phyloP scores from a whole-genome alignment of 1,140 invertebrate species.

The Zaprionus africanus region DNA sequence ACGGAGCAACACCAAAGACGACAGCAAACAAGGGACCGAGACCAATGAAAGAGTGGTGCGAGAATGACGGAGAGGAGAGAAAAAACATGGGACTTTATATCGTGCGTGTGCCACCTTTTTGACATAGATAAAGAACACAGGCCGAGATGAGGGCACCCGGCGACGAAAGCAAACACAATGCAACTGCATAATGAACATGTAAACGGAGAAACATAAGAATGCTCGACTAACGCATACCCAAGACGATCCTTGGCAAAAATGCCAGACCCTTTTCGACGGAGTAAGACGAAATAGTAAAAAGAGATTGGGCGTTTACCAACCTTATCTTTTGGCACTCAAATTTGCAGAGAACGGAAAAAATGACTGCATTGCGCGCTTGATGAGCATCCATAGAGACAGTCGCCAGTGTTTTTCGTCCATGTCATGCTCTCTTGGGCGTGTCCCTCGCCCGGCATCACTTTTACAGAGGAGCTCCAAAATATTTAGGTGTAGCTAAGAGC shows the following conservation, averaged over 20 bases:
- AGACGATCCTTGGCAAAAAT: neutral
- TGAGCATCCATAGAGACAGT: slow-evolving; percentile 37
- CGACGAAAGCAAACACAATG: slow-evolving; percentile 34
- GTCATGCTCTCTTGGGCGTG: slow-evolving; percentile 21
- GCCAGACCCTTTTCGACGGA: neutral
- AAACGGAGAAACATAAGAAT: neutral
- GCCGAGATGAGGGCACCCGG: slow-evolving; percentile 33
- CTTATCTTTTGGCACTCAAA: slow-evolving; percentile 42
- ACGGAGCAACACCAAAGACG: slow-evolving; percentile 42
- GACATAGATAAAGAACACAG: slow-evolving; percentile 63
- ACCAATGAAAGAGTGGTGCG: neutral
- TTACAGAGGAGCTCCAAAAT: neutral
- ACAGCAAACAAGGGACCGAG: slow-evolving; percentile 18
- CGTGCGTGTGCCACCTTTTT: slow-evolving; percentile 56
- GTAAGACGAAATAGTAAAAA: slow-evolving; percentile 14
- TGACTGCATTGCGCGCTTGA: slow-evolving; percentile 33
- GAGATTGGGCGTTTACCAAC: slow-evolving; percentile 36
- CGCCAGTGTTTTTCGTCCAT: neutral
- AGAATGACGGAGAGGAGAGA: neutral
- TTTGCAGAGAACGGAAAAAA: slow-evolving; percentile 44
- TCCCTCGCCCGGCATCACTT: slow-evolving; percentile 20
- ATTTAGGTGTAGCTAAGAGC: slow-evolving; percentile 28
- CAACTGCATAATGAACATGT: slow-evolving; percentile 41
- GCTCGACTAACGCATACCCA: slow-evolving; percentile 17
- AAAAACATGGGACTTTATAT: slow-evolving; percentile 31